These are phyloP conservation scores for Brachirus orientalis DNA, from an alignment of 2,113 vertebrate species.

Conservation along the genomic window DNA sequence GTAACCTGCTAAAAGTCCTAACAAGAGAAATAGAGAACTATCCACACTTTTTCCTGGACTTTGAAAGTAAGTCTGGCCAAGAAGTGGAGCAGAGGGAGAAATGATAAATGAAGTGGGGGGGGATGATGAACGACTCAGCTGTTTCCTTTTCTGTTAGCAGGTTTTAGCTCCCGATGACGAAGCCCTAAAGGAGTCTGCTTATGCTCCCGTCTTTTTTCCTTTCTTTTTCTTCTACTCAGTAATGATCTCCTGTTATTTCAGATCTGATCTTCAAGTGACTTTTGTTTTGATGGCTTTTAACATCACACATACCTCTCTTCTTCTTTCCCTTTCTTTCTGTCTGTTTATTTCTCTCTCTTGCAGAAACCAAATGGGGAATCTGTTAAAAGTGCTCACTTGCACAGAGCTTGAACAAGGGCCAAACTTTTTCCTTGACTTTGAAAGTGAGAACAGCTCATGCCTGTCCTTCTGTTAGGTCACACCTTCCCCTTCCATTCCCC, in stretches of 20 bases:
- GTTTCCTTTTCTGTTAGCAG: constrained; percentile 63
- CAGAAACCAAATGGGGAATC: constrained; percentile 91
- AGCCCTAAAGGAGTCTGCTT: constrained; percentile 15
- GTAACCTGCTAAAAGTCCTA: constrained; percentile 99
- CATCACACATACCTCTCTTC: constrained; percentile 17
- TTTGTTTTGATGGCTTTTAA: constrained; percentile 46
- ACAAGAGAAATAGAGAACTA: constrained; percentile 99
- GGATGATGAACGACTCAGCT: constrained; percentile 39
- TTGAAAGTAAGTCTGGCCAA: constrained; percentile 96
- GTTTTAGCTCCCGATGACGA: constrained; percentile 45
- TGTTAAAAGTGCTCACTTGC: constrained; percentile 92
- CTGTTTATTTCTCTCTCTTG: constrained; percentile 82
- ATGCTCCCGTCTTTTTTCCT: constrained; percentile 3
- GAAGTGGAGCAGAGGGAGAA: constrained; percentile 31
- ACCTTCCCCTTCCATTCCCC: constrained; percentile 10
- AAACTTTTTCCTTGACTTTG: constrained; percentile 97
- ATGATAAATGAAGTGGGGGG: constrained; percentile 30
- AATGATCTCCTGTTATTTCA: constrained; percentile 10
- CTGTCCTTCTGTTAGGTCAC: constrained; percentile 66
- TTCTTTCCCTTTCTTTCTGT: constrained; percentile 45
- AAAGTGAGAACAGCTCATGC: constrained; percentile 88
- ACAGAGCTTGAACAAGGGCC: constrained; percentile 94
- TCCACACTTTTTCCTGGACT: constrained; percentile 99
- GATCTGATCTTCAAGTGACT: constrained; percentile 46
- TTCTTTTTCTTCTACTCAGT: constrained; percentile 9